Conservation (phyloP, 2,113 vertebrate species). For the Coryphaenoides rupestris region DNA sequence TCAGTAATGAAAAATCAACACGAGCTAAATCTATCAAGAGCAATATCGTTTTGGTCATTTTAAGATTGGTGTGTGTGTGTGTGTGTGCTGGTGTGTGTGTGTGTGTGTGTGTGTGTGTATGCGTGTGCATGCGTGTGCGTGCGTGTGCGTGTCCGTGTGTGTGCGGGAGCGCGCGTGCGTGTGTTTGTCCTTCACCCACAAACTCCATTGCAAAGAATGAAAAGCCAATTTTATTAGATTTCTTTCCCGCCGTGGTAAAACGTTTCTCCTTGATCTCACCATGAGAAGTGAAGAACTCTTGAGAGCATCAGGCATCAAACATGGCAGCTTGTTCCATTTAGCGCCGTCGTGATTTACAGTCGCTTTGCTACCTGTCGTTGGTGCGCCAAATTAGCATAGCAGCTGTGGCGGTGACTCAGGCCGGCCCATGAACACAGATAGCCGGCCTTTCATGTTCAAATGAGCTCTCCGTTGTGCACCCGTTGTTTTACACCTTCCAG, state of each 20-base stretch:
- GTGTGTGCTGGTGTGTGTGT: background rate
- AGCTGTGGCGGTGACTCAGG: conserved; percentile 23
- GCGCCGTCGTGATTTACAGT: conserved; percentile 13
- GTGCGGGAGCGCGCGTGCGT: background rate
- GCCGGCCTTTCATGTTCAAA: conserved; percentile 10
- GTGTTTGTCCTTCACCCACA: background rate
- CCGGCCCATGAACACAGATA: background rate
- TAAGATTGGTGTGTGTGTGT: conserved; percentile 1
- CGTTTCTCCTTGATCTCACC: background rate
- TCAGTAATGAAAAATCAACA: conserved; percentile 63
- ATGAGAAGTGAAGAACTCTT: background rate
- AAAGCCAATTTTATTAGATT: too few relatives aligned
- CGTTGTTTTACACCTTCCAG: background rate
- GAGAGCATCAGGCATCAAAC: conserved; percentile 19
- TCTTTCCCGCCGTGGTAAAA: too few relatives aligned
- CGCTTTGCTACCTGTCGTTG: conserved; percentile 16
- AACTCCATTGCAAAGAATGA: too few relatives aligned
- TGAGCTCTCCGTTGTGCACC: background rate
- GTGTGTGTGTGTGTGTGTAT: background rate
- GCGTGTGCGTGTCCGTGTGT: background rate
- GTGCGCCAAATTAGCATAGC: background rate
- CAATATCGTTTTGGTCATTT: conserved; percentile 24
- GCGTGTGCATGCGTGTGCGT: background rate
- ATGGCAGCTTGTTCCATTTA: conserved; percentile 1
- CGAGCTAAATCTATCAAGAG: conserved; percentile 29